Percentiles rank a stretch among this genome's conserved stretches.
Evolutionary conservation across 2,797 vertebrate species (phyloP).

Genomic region (Micropoecilia bifurca): DNA sequence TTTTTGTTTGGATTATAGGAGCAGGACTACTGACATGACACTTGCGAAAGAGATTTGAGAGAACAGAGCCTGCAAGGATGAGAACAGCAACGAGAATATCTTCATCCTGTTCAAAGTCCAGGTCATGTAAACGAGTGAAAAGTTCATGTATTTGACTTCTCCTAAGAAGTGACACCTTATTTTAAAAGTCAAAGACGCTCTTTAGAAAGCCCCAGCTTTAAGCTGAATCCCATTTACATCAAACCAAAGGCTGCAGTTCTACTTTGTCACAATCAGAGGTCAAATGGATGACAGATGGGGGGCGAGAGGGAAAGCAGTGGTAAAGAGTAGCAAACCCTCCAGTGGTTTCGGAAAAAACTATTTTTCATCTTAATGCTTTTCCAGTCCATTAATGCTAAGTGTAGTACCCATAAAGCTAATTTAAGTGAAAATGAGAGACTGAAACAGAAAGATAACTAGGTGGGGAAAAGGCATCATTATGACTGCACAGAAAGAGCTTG

Average conservation of each 20-base stretch:
- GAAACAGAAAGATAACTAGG: constrained; percentile 8
- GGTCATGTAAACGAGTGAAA: neutral
- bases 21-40: neutral
- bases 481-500: constrained; percentile 41
- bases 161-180: neutral
- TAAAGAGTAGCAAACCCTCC: constrained; percentile 8
- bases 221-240: constrained; percentile 12
- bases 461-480: constrained; percentile 3
- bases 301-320: neutral
- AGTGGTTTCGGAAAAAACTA: neutral
- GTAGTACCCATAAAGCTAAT: constrained; percentile 19
- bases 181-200: constrained; percentile 20
- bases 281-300: constrained; percentile 12
- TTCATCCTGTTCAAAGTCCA: neutral
- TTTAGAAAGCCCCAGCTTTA: neutral
- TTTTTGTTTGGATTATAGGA: constrained; percentile 1
- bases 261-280: constrained; percentile 22
- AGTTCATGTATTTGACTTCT: constrained; percentile 15
- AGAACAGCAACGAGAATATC: neutral
- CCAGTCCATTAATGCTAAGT: constrained; percentile 18
- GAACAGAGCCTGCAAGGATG: neutral
- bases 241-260: constrained; percentile 27
- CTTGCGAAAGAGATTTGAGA: constrained; percentile 5
- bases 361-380: constrained; percentile 25
- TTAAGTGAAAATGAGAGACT: constrained; percentile 26